Percentiles rank a stretch among this genome's conserved stretches.
phyloP scores from a whole-genome alignment of 1,140 invertebrate genomes.

The Polypedilum vanderplanki region DNA sequence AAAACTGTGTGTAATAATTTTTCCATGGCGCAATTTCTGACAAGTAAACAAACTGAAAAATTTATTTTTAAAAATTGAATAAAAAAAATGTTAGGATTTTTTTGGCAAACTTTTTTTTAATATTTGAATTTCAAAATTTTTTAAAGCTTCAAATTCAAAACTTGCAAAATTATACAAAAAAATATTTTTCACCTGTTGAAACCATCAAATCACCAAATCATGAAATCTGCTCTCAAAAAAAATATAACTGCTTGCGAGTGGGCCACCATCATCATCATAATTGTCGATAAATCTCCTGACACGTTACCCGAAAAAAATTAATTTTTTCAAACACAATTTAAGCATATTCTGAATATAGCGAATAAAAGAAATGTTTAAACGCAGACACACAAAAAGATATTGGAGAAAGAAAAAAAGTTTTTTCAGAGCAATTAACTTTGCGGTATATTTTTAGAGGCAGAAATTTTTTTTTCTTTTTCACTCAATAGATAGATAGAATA shows the following conservation, averaged over 20 bases:
- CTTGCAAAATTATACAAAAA: too few species aligned
- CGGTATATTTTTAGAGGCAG: slow-evolving; percentile 17
- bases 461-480: neutral
- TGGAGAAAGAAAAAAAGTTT: neutral
- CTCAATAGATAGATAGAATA: neutral
- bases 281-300: slow-evolving; percentile 11
- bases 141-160: too few species aligned
- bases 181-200: too few species aligned
- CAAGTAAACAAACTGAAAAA: slow-evolving; percentile 6
- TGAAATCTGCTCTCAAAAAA: neutral
- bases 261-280: neutral
- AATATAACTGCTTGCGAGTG: neutral
- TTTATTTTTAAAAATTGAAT: too few species aligned
- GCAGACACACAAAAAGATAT: neutral
- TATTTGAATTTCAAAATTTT: too few species aligned
- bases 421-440: slow-evolving; percentile 26
- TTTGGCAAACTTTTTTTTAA: too few species aligned
- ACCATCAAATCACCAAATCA: neutral
- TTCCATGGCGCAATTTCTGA: neutral
- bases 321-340: slow-evolving; percentile 6
- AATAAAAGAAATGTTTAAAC: neutral
- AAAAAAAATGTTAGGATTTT: too few species aligned
- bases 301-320: neutral
- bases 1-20: neutral
- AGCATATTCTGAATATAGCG: neutral